These are phyloP conservation scores for Hypothenemus hampei DNA, from an alignment of 1,140 invertebrate genomes.

Conservation along the genomic window DNA sequence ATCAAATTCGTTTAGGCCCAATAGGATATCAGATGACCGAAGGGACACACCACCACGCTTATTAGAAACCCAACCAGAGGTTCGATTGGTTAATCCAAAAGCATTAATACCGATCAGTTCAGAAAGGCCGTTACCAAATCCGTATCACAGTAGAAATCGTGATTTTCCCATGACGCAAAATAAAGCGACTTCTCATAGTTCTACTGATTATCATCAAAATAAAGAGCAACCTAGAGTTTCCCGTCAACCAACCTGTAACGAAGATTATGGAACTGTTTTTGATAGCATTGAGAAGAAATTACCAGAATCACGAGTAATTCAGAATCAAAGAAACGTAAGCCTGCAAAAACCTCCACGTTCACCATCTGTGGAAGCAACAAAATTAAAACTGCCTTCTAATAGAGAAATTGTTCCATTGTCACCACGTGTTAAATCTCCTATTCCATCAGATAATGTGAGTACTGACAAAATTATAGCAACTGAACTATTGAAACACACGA, in stretches of 20 bases:
- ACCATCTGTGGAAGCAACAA: constrained; percentile 34
- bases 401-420: constrained; percentile 39
- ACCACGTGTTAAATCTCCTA: constrained; percentile 41
- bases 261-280: constrained; percentile 39
- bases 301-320: neutral
- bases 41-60: constrained; percentile 37
- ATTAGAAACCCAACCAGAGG: constrained; percentile 35
- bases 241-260: constrained; percentile 14
- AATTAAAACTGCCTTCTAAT: constrained; percentile 39
- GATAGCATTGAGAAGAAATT: constrained; percentile 29
- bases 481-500: constrained; percentile 36
- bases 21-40: constrained; percentile 13
- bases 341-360: constrained; percentile 16
- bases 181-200: constrained; percentile 7
- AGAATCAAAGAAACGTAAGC: too few species aligned
- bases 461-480: constrained; percentile 44
- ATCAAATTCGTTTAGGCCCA: constrained; percentile 1
- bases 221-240: too few species aligned
- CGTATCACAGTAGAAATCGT: constrained; percentile 31
- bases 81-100: constrained; percentile 41
- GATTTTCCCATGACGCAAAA: constrained; percentile 1
- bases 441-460: constrained; percentile 37
- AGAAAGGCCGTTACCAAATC: constrained; percentile 40
- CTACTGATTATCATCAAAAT: too few species aligned
- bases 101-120: constrained; percentile 43